Conservation (phyloP, 2,888 invertebrate species). For the Eristalis arbustorum region DNA sequence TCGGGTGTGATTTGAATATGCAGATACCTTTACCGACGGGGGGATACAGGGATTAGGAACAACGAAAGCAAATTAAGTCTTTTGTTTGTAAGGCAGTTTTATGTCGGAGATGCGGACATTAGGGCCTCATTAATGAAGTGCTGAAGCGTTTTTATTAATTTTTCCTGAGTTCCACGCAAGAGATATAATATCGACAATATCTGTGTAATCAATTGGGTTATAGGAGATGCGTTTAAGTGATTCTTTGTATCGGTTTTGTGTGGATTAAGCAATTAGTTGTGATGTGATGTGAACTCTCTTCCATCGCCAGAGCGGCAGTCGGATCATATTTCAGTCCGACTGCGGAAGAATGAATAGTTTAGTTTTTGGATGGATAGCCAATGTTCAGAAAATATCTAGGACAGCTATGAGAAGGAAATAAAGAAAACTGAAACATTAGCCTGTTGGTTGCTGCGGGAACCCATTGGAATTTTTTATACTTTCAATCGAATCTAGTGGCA, state of each 20-base stretch:
- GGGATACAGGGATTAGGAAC: conserved; percentile 27
- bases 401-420: not conserved
- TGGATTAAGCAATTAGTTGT: not conserved
- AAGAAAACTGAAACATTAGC: not conserved
- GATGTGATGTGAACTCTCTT: no score
- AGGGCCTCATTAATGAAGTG: conserved; percentile 55
- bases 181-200: conserved; percentile 13
- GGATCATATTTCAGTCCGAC: not conserved
- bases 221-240: not conserved
- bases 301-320: not conserved
- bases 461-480: no score
- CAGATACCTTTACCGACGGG: conserved; percentile 12
- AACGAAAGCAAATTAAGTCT: conserved; percentile 57
- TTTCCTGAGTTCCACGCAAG: not conserved
- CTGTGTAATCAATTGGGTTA: conserved; percentile 10
- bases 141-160: conserved; percentile 57
- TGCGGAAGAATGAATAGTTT: not conserved
- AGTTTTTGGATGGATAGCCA: not conserved
- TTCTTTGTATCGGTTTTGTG: not conserved
- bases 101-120: conserved; percentile 41
- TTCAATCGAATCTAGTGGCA: no score
- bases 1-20: conserved; percentile 60
- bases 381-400: not conserved
- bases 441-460: not conserved
- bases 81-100: conserved; percentile 38